A percentile compares a stretch with the other conserved stretches of the same genome.
Evolutionary conservation across 2,888 invertebrate species (phyloP).

Genomic region (Trissonchulus latispiculum): DNA sequence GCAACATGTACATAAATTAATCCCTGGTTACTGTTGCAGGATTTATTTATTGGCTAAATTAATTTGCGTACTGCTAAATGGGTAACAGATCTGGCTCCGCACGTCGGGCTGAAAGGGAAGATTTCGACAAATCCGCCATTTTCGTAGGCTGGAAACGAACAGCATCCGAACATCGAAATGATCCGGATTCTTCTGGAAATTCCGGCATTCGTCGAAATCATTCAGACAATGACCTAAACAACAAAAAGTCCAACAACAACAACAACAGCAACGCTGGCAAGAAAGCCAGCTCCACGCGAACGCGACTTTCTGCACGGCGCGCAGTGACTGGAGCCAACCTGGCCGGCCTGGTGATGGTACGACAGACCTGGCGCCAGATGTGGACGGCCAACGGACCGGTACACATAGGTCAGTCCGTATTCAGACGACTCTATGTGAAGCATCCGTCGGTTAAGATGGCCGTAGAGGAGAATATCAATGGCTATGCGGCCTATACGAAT

Average conservation of each 20-base stretch:
- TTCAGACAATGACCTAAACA: background rate
- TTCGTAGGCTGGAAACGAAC: too few relatives aligned
- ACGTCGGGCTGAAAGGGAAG: too few relatives aligned
- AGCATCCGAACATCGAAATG: too few relatives aligned
- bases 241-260: too few relatives aligned
- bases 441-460: background rate
- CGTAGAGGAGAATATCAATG: background rate
- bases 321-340: background rate
- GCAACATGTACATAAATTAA: too few relatives aligned
- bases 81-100: too few relatives aligned
- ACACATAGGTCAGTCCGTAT: background rate
- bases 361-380: background rate
- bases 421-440: background rate
- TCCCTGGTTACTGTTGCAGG: too few relatives aligned
- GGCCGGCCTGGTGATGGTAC: background rate
- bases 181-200: too few relatives aligned
- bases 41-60: too few relatives aligned
- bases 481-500: background rate
- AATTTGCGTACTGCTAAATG: too few relatives aligned
- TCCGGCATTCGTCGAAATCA: background rate
- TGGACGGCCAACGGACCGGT: background rate
- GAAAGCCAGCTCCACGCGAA: background rate
- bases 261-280: background rate
- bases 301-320: background rate
- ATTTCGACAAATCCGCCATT: too few relatives aligned